These are phyloP conservation scores for Notamacropus eugenii DNA, from an alignment of 2,797 vertebrate genomes.

Conservation along the genomic window DNA sequence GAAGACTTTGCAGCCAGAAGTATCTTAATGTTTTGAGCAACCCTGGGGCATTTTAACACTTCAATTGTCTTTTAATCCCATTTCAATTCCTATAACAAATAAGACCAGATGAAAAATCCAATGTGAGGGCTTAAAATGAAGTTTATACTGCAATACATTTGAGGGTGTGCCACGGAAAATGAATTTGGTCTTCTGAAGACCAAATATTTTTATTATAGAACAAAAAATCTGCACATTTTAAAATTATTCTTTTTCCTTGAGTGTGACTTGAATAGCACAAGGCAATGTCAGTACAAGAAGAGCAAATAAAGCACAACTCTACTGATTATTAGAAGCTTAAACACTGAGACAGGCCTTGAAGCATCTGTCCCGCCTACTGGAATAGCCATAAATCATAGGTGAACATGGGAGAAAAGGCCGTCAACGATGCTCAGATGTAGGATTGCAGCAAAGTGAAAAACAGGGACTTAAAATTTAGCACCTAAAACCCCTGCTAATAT, in stretches of 20 bases:
- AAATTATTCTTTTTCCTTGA: conserved; percentile 87
- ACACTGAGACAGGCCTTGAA: conserved; percentile 89
- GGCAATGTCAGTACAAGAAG: conserved; percentile 85
- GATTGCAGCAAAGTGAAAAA: conserved; percentile 72
- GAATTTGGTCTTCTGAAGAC: conserved; percentile 76
- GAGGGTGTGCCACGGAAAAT: conserved; percentile 24
- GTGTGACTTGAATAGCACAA: conserved; percentile 82
- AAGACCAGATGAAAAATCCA: conserved; percentile 38
- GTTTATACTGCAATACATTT: conserved; percentile 34
- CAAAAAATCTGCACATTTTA: conserved; percentile 82
- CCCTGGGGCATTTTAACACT: conserved; percentile 61
- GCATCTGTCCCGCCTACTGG: conserved; percentile 83
- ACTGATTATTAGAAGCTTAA: conserved; percentile 87
- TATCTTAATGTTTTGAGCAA: conserved; percentile 73
- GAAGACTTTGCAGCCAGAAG: conserved; percentile 73
- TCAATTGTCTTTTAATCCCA: conserved; percentile 56
- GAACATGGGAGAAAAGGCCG: conserved; percentile 58
- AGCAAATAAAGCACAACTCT: conserved; percentile 87
- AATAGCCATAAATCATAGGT: conserved; percentile 86
- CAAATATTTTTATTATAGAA: conserved; percentile 88
- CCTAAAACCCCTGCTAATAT: conserved; percentile 72
- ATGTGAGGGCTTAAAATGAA: conserved; percentile 24
- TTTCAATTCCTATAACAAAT: conserved; percentile 66
- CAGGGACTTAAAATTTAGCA: conserved; percentile 71
- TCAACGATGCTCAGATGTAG: conserved; percentile 58